Evolutionary conservation across 1,140 invertebrate species (phyloP).

Genomic region (Atta texana): DNA sequence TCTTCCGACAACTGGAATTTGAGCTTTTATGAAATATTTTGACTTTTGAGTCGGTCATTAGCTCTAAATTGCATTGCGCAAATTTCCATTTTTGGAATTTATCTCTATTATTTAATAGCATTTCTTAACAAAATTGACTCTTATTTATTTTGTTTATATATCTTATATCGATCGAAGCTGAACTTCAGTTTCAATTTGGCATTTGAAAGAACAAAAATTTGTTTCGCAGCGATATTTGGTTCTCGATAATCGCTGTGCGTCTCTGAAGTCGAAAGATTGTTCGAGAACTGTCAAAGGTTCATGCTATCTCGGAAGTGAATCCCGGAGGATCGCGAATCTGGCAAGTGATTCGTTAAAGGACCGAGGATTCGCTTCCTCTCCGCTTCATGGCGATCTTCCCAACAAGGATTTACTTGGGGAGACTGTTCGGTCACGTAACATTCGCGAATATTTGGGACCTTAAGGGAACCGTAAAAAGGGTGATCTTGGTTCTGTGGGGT

Average conservation of each 20-base stretch:
- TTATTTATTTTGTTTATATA: no score
- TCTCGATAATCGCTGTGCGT: not conserved
- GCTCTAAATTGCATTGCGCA: not conserved
- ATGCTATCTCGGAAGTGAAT: constrained; percentile 45
- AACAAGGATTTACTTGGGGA: constrained; percentile 55
- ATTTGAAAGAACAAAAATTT: not conserved
- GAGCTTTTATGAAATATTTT: not conserved
- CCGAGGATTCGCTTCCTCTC: constrained; percentile 20
- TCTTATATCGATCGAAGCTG: not conserved
- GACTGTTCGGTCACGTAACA: constrained; percentile 57
- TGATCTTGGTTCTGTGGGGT: constrained; percentile 53
- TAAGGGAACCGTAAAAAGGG: constrained; percentile 46
- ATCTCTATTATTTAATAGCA: not conserved
- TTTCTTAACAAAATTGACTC: not conserved
- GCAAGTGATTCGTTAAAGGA: constrained; percentile 63
- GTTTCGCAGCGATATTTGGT: no score
- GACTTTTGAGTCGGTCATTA: not conserved
- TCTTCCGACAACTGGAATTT: not conserved
- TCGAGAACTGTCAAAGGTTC: not conserved
- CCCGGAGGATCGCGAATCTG: not conserved
- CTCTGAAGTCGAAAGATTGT: not conserved
- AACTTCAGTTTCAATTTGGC: not conserved
- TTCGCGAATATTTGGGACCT: constrained; percentile 69
- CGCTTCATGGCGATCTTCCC: constrained; percentile 5
- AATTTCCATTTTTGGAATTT: not conserved